Base-by-base conservation (phyloP, 2,888 invertebrate genomes). In the Strigamia transsilvanica region DNA sequence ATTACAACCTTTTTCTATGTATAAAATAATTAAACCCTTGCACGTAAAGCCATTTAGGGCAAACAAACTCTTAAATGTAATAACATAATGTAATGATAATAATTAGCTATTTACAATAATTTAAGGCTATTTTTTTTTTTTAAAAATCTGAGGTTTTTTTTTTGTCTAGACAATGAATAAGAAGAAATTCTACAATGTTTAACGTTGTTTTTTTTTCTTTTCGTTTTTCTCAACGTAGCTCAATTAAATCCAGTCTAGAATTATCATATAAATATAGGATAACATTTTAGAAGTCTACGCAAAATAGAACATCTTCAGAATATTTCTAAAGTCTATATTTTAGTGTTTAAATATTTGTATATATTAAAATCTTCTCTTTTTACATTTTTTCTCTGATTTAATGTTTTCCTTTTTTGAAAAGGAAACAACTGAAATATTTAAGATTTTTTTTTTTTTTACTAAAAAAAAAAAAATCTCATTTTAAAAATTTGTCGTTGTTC, bases 1-100 rank as follows among this genome's bases (percentile, higher is more conserved):
- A 56, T 56, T 56, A 56, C 56, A 56, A 56, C 56, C 56, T 46
- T 46, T 5, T 46, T 46, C 46, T 46, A 46, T 46, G 46, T 46
- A 46, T 46, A 46, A 46, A 46, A 46, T 46, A 46, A 46, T 46
- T 46, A 46, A 46, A 38, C 38, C 38, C 38, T 38, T 38, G 38
- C 38, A 38, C 38, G 38, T 38, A 38, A 38, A 38, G 38, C 46
- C 46, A 46, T 46, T 46, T 46, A 46, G 46, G 46, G 46, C 46
- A 46, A 46, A 46, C 46, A 46, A 46, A 46, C n/a, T 46, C n/a
- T 13, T 15, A 46, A n/a, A 46, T 42, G 42, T 42, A 41, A 42
- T 46, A 46, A 46, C n/a, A 5, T 46, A 46, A 46, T 46, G 46
- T 46, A 46, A 46, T 46, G n/a, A 46, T 46, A 46, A 46, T 12